Percentiles rank a stretch among this genome's conserved stretches.
phyloP scores from a whole-genome alignment of 2,113 vertebrate genomes.

The Choloepus hoffmanni region DNA sequence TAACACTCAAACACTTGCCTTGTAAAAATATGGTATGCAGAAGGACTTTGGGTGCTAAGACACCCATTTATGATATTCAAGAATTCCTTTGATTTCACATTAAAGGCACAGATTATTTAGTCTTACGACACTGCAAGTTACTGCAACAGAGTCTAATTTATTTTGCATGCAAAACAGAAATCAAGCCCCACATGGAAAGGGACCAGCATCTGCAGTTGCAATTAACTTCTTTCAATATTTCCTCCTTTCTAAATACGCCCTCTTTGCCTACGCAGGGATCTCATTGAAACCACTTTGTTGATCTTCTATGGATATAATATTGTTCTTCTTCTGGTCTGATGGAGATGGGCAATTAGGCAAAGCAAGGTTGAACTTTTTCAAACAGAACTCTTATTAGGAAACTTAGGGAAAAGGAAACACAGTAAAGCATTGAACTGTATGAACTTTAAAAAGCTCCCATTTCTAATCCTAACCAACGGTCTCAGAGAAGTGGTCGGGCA shows the following conservation, averaged over 20 bases:
- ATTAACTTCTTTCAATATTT: not conserved
- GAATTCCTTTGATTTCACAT: not conserved
- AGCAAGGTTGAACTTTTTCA: not conserved
- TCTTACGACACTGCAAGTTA: not conserved
- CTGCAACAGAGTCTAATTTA: not conserved
- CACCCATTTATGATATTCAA: not conserved
- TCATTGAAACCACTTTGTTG: not conserved
- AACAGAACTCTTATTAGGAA: not conserved
- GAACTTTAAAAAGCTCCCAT: not conserved
- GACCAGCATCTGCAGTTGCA: not conserved
- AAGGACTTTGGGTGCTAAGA: not conserved
- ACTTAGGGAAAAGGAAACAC: not conserved
- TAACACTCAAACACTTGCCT: not conserved
- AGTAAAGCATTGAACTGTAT: not conserved
- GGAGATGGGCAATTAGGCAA: not conserved
- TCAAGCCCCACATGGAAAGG: not conserved
- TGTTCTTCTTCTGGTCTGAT: not conserved
- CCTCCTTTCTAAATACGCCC: not conserved
- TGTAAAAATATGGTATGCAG: not conserved
- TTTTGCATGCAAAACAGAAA: not conserved
- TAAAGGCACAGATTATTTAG: not conserved
- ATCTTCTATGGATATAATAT: rapidly evolving
- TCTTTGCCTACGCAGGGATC: not conserved
- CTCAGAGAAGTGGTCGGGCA: not conserved
- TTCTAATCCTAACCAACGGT: not conserved